Evolutionary conservation across 1,140 invertebrate species (phyloP).

Genomic region (Neodiprion lecontei): DNA sequence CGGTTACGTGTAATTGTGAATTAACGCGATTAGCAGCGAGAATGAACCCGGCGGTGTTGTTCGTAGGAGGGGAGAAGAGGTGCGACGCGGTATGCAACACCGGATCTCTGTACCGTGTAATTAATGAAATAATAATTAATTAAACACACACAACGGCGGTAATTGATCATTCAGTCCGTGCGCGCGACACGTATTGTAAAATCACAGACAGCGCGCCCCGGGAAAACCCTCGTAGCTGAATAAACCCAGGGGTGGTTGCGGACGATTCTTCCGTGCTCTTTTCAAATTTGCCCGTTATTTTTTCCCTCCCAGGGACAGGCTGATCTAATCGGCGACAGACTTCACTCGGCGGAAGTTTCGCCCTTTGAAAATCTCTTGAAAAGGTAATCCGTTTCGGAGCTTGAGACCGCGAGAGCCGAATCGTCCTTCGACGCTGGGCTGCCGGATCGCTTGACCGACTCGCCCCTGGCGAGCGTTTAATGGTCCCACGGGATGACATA

Average conservation of each 20-base stretch:
- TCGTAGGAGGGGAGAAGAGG: background rate
- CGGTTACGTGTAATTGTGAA: conserved; percentile 5
- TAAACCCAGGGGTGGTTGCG: no score
- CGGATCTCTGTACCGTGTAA: background rate
- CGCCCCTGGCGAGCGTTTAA: background rate
- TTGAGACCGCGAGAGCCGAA: background rate
- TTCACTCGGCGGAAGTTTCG: background rate
- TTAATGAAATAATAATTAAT: conserved; percentile 4
- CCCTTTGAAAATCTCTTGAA: no score
- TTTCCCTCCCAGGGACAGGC: no score
- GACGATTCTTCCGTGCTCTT: no score
- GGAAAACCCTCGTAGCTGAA: no score
- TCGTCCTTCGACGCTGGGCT: background rate
- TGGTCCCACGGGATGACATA: conserved; percentile 3
- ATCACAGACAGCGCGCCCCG: background rate
- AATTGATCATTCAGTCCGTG: conserved; percentile 4
- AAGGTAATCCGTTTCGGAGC: background rate
- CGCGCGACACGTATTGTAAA: background rate
- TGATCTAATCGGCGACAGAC: no score
- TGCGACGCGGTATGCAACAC: background rate
- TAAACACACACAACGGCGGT: background rate
- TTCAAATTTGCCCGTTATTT: no score
- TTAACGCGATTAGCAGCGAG: background rate
- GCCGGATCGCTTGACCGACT: conserved; percentile 1
- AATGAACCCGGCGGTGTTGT: background rate